A percentile compares a stretch with the other conserved stretches of the same genome.
Conservation (phyloP, 1,140 invertebrate genomes). For the Danaus melanippus region DNA sequence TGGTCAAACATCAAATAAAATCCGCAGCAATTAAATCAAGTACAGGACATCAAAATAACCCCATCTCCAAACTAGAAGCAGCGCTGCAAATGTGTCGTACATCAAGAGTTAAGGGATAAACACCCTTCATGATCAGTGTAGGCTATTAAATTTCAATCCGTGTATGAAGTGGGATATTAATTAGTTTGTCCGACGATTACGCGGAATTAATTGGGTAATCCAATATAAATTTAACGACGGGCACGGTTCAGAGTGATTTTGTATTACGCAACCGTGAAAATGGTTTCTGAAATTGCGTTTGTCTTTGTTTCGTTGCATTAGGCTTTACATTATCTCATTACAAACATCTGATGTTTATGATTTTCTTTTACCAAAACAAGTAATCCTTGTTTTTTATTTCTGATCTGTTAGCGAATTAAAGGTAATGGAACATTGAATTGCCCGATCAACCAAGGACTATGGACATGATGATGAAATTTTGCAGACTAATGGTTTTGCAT, state of each 20-base stretch:
- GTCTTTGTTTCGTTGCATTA: conserved; percentile 19
- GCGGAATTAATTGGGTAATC: conserved; percentile 57
- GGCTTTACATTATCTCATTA: conserved; percentile 6
- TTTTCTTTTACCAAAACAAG: no score
- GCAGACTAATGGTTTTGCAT: no score
- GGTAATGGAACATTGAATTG: no score
- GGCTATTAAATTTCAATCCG: conserved; percentile 58
- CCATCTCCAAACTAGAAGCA: no score
- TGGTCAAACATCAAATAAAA: no score
- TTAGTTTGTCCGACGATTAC: conserved; percentile 48
- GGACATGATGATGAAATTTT: no score
- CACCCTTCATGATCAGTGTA: conserved; percentile 22
- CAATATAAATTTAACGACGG: conserved; percentile 51
- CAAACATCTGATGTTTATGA: no score
- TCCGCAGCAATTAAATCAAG: no score
- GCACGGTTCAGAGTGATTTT: conserved; percentile 24
- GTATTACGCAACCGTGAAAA: conserved; percentile 27
- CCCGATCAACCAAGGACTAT: no score
- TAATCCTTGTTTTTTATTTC: not conserved
- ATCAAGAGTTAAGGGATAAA: conserved; percentile 21
- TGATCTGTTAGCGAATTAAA: not conserved
- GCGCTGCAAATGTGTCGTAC: not conserved
- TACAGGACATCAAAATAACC: no score
- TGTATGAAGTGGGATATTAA: conserved; percentile 46
- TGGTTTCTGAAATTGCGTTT: conserved; percentile 18